Conservation (phyloP, 1,140 invertebrate genomes). For the Drosophila virilis region DNA sequence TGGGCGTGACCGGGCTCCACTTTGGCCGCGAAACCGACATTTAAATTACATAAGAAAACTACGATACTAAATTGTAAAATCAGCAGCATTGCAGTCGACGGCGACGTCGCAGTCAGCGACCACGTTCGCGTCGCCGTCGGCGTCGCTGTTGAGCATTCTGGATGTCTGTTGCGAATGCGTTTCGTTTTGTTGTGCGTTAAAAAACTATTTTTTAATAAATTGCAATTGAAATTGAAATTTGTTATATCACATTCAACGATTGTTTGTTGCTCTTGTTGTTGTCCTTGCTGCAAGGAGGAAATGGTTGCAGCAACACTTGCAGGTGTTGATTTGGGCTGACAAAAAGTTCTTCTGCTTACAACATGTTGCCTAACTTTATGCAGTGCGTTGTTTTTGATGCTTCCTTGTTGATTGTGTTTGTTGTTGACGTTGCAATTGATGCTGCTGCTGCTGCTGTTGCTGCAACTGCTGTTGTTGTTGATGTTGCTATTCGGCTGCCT, state of each 20-base stretch:
- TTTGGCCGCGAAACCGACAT: conserved; percentile 80
- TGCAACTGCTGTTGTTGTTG: conserved; percentile 32
- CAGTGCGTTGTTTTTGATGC: conserved; percentile 32
- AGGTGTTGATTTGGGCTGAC: conserved; percentile 31
- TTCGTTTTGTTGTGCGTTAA: conserved; percentile 64
- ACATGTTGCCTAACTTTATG: conserved; percentile 49
- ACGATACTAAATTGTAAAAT: conserved; percentile 77
- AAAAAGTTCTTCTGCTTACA: conserved; percentile 47
- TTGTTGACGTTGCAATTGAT: conserved; percentile 32
- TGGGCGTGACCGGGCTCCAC: conserved; percentile 58
- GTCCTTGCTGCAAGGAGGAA: conserved; percentile 22
- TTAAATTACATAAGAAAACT: conserved; percentile 81
- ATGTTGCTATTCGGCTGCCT: conserved; percentile 59
- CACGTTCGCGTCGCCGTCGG: conserved; percentile 2
- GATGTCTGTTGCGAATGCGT: conserved; percentile 49
- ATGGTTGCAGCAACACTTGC: conserved; percentile 44
- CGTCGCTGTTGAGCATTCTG: conserved; percentile 17
- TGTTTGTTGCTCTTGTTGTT: conserved; percentile 62
- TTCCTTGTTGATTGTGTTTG: conserved; percentile 43
- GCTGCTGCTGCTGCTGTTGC: conserved; percentile 11
- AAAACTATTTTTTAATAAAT: conserved; percentile 79
- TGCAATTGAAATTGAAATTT: conserved; percentile 68
- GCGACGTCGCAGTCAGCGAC: not conserved
- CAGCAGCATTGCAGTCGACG: conserved; percentile 42
- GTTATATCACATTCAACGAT: conserved; percentile 80